Evolutionary conservation across 2,113 vertebrate genomes (phyloP).

Genomic region (Rhinoderma darwinii): DNA sequence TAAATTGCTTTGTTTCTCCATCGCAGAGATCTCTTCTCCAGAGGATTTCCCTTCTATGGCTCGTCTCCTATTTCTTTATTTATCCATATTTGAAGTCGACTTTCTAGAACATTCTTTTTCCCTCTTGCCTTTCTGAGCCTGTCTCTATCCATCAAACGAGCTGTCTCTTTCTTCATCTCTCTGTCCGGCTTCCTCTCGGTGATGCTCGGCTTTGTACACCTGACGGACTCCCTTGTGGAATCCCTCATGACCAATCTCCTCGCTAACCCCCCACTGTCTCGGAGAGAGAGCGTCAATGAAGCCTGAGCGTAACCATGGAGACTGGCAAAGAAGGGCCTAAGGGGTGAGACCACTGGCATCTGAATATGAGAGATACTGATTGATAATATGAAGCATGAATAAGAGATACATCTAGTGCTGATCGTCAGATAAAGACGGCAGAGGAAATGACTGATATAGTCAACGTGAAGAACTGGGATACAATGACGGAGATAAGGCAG

Average conservation of each 20-base stretch:
- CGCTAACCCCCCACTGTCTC: constrained; percentile 4
- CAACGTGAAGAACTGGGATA: neutral
- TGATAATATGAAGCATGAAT: neutral
- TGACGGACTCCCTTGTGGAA: constrained; percentile 34
- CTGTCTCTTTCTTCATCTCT: constrained; percentile 16
- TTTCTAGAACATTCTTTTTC: neutral
- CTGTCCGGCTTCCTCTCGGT: neutral
- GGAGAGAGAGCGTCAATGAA: constrained; percentile 1
- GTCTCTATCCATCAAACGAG: neutral
- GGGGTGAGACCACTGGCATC: constrained; percentile 40
- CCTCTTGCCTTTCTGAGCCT: neutral
- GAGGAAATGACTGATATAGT: neutral
- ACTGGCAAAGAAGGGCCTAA: constrained; percentile 24
- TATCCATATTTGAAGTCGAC: neutral
- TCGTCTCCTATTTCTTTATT: neutral
- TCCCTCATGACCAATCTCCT: constrained; percentile 16
- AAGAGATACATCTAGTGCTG: constrained; percentile 1
- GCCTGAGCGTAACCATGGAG: constrained; percentile 46
- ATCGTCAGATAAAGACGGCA: neutral
- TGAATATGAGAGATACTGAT: constrained; percentile 26
- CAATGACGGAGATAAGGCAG: constrained; percentile 10
- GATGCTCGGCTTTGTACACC: constrained; percentile 17
- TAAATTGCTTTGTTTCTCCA: neutral
- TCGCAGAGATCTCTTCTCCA: neutral
- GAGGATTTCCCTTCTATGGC: neutral